Percentiles rank a stretch among this genome's conserved stretches.
Conservation (phyloP, 2,797 vertebrate species). For the Phalloptychus januarius region DNA sequence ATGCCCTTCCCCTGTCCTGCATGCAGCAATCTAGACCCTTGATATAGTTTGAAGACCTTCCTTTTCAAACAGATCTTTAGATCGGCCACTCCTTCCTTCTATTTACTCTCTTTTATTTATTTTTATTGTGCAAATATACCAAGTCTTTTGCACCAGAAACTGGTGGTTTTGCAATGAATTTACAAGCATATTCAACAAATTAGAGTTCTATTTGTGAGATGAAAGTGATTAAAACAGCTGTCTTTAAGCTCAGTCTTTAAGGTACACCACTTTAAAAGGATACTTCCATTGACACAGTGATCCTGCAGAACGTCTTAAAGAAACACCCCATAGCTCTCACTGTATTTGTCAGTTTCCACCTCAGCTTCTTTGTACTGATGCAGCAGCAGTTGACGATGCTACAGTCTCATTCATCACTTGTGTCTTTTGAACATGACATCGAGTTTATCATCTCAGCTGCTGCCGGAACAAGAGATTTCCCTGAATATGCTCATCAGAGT, state of each 20-base stretch:
- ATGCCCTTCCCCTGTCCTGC: background rate
- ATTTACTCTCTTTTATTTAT: background rate
- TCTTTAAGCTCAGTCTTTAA: too few species aligned
- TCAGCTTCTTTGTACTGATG: background rate
- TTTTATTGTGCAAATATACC: too few species aligned
- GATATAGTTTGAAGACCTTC: background rate
- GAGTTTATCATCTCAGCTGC: slow-evolving; percentile 49
- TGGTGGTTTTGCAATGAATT: too few species aligned
- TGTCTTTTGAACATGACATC: slow-evolving; percentile 37
- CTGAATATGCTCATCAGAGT: slow-evolving; percentile 58
- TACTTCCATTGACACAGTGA: background rate
- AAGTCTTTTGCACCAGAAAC: too few species aligned
- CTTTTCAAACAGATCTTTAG: background rate
- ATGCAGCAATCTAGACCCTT: background rate
- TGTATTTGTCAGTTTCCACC: background rate
- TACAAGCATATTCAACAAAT: too few species aligned
- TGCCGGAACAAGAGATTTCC: slow-evolving; percentile 35
- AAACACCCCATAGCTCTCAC: background rate
- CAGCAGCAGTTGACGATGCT: slow-evolving; percentile 43
- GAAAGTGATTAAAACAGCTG: too few species aligned
- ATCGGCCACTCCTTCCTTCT: background rate
- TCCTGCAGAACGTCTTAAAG: background rate
- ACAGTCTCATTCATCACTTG: slow-evolving; percentile 40
- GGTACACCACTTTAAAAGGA: background rate
- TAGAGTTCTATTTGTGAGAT: too few species aligned